A percentile compares a stretch with the other conserved stretches of the same genome.
Conservation (phyloP, 2,888 invertebrate species). For the Dryobota labecula region DNA sequence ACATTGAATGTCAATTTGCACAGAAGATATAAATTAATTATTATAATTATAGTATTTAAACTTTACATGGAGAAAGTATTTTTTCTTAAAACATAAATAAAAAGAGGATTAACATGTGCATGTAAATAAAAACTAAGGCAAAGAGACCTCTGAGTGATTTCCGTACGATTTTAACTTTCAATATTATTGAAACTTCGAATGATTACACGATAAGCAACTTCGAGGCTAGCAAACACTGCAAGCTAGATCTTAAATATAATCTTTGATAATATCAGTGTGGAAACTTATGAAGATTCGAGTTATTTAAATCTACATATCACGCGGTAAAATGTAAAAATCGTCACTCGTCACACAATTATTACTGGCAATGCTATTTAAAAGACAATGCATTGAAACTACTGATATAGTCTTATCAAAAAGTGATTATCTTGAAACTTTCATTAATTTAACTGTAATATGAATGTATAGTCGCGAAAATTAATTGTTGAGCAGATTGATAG, state of each 20-base stretch:
- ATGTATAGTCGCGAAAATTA: not conserved
- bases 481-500: not conserved
- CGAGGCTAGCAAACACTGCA: slow-evolving; percentile 3
- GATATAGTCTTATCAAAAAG: slow-evolving; percentile 38
- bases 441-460: slow-evolving; percentile 2
- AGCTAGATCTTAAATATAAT: slow-evolving; percentile 17
- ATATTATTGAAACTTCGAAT: slow-evolving; percentile 11
- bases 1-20: slow-evolving; percentile 22
- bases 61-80: slow-evolving; percentile 34
- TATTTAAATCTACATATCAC: slow-evolving; percentile 27
- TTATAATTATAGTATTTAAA: slow-evolving; percentile 18
- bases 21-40: slow-evolving; percentile 29
- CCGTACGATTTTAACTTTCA: slow-evolving; percentile 28
- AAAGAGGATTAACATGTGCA: slow-evolving; percentile 39
- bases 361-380: slow-evolving; percentile 27
- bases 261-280: slow-evolving; percentile 13
- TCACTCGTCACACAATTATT: slow-evolving; percentile 25
- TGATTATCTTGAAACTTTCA: slow-evolving; percentile 18
- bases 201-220: slow-evolving; percentile 47
- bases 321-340: slow-evolving; percentile 29
- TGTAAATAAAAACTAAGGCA: slow-evolving; percentile 40
- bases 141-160: slow-evolving; percentile 47
- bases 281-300: slow-evolving; percentile 22
- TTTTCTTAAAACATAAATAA: slow-evolving; percentile 49
- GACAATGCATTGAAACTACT: slow-evolving; percentile 24